These are phyloP conservation scores for Serripes groenlandicus DNA, from an alignment of 2,888 invertebrate genomes.

Conservation along the genomic window DNA sequence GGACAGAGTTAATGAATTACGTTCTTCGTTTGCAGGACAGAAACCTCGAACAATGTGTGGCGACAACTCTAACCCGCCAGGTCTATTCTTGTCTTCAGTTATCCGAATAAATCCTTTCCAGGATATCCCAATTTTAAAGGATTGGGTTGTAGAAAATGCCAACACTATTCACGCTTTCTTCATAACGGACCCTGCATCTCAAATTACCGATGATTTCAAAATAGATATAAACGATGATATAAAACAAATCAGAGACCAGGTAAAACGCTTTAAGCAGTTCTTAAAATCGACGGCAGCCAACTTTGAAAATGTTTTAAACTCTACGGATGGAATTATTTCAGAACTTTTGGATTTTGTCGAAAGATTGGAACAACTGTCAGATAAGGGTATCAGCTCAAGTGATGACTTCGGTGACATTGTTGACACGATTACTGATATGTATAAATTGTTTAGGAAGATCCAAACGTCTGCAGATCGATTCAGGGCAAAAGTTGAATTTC, in stretches of 20 bases:
- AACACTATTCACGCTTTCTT: constrained; percentile 42
- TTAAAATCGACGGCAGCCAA: not conserved
- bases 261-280: not conserved
- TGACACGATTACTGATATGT: constrained; percentile 11
- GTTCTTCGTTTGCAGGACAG: constrained; percentile 26
- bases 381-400: not conserved
- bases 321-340: constrained; percentile 9
- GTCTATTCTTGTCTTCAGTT: constrained; percentile 41
- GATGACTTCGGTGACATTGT: not conserved
- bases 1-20: no score
- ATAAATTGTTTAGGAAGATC: constrained; percentile 1
- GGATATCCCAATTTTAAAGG: constrained; percentile 49
- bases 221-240: constrained; percentile 14
- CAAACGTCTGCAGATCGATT: constrained; percentile 1
- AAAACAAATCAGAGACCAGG: not conserved
- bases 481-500: constrained; percentile 15
- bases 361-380: not conserved
- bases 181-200: constrained; percentile 33
- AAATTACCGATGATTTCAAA: not conserved
- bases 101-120: constrained; percentile 41
- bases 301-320: constrained; percentile 18
- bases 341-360: constrained; percentile 5
- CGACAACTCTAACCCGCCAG: constrained; percentile 54
- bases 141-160: constrained; percentile 35
- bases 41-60: constrained; percentile 18